Evolutionary conservation across 2,113 vertebrate species (phyloP), one percentile per base, ranked within the genome.

Genomic region (Phasianus colchicus): DNA sequence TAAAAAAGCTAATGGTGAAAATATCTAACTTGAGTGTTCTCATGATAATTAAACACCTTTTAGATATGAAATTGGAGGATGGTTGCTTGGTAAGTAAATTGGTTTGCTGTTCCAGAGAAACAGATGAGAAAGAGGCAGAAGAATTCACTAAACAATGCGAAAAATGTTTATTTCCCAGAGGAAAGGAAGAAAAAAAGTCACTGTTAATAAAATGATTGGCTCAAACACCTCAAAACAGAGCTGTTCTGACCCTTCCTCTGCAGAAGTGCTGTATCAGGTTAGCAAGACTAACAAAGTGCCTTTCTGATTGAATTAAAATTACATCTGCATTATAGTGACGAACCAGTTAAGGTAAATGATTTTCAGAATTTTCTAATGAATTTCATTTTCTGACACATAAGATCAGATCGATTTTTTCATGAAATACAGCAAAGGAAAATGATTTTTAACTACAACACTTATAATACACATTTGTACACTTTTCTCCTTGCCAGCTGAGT

Each of bases 261-360:
- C 18, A 78, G 58, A 90, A 95, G 11, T 78, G 75, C 52, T 78
- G 38, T 42, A 70, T 75, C 47, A 80, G 71, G 55, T 72, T 52
- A 73, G 69, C 1, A n/a, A 47, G 79, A 42, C 76, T 47, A 82
- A 82, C 57, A 7, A 91, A 88, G 21, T 2, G 4, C 48, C 83
- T 75, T 58, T 82, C 60, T 92, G 65, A 85, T 27, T 75, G 87
- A 94, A 72, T 89, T 92, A 83, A 86, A 96, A 92, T 81, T 88
- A 19, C 65, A 32, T 42, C 27, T 45, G 60, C 45, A 75, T 45
- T 74, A 34, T 43, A 47, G 17, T 79, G 66, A 77, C 75, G 90
- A 95, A 92, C 66, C 48, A 93, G 32, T 90, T 75, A 67, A 34
- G 15, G 58, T 64, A 85, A 85, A 89, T 76, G 10, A 88, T 76